Percentiles rank a stretch among this genome's conserved stretches.
phyloP scores from a whole-genome alignment of 2,113 vertebrate species.

The Scomber colias region DNA sequence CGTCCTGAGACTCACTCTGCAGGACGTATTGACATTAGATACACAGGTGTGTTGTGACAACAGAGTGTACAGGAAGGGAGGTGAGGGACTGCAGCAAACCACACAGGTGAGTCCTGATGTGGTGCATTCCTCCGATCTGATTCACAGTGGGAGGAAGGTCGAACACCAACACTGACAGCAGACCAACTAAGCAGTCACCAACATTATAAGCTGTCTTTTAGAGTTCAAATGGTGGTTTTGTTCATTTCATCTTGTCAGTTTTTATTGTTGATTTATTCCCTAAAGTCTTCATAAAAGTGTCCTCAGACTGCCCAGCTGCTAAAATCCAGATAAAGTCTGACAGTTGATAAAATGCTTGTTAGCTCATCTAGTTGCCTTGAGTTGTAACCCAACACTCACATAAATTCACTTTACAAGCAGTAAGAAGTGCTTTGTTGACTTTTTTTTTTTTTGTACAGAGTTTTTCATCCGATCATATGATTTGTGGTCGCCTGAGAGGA shows the following conservation, averaged over 20 bases:
- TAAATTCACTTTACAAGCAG: not conserved
- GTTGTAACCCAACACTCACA: not conserved
- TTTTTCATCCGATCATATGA: not conserved
- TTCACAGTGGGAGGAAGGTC: not conserved
- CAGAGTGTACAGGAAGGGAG: constrained; percentile 12
- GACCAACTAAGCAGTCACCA: not conserved
- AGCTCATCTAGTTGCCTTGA: not conserved
- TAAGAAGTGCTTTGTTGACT: not conserved
- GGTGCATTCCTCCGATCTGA: constrained; percentile 6
- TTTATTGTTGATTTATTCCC: not conserved
- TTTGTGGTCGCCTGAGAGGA: not conserved
- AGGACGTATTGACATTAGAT: constrained; percentile 65
- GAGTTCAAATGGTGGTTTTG: not conserved
- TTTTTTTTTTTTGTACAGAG: not conserved
- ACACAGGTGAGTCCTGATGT: constrained; percentile 18
- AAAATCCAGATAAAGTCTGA: not conserved
- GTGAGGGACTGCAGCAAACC: not conserved
- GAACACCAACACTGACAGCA: not conserved
- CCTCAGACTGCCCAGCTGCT: not conserved
- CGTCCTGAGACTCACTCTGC: constrained; percentile 4
- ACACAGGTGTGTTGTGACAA: constrained; percentile 66
- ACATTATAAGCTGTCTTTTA: too few species aligned
- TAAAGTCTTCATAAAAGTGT: not conserved
- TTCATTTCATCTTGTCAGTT: not conserved
- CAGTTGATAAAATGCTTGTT: not conserved